Conservation (phyloP, 2,113 vertebrate genomes). For the Zosterops lateralis region DNA sequence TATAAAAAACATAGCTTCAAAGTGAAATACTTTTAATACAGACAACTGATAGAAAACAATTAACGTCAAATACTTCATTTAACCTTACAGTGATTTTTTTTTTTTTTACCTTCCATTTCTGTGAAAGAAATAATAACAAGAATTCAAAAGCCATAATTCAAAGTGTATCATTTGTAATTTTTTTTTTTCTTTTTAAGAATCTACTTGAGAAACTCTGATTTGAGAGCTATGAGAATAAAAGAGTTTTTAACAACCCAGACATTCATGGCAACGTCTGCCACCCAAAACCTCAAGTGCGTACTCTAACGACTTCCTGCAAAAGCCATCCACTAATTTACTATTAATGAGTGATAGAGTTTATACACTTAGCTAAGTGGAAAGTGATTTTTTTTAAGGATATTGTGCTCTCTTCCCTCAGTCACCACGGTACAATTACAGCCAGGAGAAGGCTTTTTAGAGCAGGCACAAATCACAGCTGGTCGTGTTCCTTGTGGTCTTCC, state of each 20-base stretch:
- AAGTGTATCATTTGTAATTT: not conserved
- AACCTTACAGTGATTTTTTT: not conserved
- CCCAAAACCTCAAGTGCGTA: not conserved
- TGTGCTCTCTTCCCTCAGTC: not conserved
- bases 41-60: not conserved
- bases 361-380: slow-evolving; percentile 3
- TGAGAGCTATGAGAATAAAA: not conserved
- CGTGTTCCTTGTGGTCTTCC: not conserved
- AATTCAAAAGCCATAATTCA: not conserved
- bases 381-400: not conserved
- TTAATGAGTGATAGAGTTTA: not conserved
- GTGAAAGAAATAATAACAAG: not conserved
- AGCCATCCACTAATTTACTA: not conserved
- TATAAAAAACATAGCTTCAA: not conserved
- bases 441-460: not conserved
- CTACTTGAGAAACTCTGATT: not conserved
- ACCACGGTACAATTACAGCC: not conserved
- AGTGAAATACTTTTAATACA: not conserved
- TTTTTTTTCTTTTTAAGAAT: not conserved
- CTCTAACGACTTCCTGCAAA: slow-evolving; percentile 2
- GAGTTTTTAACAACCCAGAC: not conserved
- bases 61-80: not conserved
- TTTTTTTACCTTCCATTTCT: not conserved
- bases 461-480: not conserved
- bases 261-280: not conserved